Evolutionary conservation across 2,113 vertebrate genomes (phyloP).

Genomic region (Apteryx owenii): DNA sequence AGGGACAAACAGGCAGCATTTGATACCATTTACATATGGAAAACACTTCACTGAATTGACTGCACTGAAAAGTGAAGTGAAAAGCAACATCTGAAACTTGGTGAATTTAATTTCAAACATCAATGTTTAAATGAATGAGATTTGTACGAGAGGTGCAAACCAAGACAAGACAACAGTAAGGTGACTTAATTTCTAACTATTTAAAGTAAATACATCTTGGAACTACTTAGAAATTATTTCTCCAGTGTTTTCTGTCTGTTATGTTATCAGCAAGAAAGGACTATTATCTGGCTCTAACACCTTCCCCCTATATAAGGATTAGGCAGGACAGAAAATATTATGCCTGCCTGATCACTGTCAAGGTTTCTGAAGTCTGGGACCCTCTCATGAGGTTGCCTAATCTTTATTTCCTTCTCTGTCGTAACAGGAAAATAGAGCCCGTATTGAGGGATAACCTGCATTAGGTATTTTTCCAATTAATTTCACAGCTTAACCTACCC

Average conservation of each 20-base stretch:
- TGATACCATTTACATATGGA: not conserved
- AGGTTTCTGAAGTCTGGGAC: not conserved
- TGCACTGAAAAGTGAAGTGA: not conserved
- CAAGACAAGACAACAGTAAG: not conserved
- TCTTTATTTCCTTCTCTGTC: not conserved
- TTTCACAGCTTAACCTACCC: not conserved
- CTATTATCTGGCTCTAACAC: not conserved
- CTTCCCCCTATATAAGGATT: rapidly evolving
- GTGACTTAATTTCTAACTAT: not conserved
- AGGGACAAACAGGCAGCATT: not conserved
- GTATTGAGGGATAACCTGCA: not conserved
- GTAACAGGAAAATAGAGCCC: not conserved
- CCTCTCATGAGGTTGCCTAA: not conserved
- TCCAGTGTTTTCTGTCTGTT: not conserved
- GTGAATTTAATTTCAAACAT: not conserved
- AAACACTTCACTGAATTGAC: not conserved
- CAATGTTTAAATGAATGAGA: not conserved
- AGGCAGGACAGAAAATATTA: not conserved
- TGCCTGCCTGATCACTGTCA: not conserved
- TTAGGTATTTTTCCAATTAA: not conserved
- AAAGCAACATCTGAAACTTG: not conserved
- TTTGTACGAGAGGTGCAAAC: not conserved
- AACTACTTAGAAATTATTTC: not conserved
- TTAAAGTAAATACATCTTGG: not conserved
- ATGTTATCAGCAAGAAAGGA: not conserved